These are phyloP conservation scores for Tenthredo scrophulariae DNA, from an alignment of 2,888 invertebrate genomes.

Conservation along the genomic window DNA sequence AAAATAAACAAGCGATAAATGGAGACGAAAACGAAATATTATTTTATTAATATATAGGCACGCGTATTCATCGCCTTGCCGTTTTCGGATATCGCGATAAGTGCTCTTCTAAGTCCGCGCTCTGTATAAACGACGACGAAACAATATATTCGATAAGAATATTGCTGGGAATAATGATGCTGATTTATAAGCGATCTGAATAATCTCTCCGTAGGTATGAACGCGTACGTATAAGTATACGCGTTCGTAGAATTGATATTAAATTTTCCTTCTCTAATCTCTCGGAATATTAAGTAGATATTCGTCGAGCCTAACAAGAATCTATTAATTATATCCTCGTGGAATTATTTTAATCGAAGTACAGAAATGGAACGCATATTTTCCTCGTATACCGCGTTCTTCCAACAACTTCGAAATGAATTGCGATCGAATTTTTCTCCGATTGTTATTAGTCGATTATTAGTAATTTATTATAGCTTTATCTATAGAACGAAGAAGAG, in stretches of 20 bases:
- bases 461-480: neutral
- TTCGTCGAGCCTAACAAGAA: too few relatives aligned
- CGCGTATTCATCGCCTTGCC: neutral
- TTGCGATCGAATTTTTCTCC: neutral
- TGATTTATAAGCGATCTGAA: neutral
- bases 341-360: too few relatives aligned
- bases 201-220: neutral
- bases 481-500: neutral
- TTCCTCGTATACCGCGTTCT: too few relatives aligned
- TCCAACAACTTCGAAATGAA: neutral
- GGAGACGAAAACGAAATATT: too few relatives aligned
- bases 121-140: too few relatives aligned
- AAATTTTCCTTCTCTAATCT: too few relatives aligned
- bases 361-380: too few relatives aligned
- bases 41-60: neutral
- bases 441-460: neutral
- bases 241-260: too few relatives aligned
- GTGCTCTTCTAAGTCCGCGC: too few relatives aligned
- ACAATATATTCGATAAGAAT: neutral
- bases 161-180: neutral
- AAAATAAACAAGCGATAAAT: too few relatives aligned
- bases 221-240: neutral
- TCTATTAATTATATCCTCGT: too few relatives aligned
- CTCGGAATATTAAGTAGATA: too few relatives aligned
- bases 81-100: neutral